Percentiles rank a stretch among this genome's conserved stretches.
These are phyloP conservation scores for Ceyx cyanopectus DNA, from an alignment of 2,113 vertebrate genomes.

Conservation along the genomic window DNA sequence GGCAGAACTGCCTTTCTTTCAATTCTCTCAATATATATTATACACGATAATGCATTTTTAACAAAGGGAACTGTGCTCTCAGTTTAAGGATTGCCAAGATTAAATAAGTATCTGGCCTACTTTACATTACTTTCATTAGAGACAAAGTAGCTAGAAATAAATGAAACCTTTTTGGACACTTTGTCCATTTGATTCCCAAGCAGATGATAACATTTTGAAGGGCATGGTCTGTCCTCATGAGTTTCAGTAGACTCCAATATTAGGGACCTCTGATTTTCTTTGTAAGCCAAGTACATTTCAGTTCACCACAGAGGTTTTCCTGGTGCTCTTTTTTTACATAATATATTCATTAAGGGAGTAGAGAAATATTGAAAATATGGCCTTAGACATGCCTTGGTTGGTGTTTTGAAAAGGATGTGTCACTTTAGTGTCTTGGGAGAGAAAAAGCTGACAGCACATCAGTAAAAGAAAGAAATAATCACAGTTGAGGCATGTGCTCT, in stretches of 20 bases:
- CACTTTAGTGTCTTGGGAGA: neutral
- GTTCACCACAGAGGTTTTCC: neutral
- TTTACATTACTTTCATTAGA: neutral
- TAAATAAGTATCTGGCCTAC: neutral
- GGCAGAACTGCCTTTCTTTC: neutral
- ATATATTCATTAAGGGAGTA: neutral
- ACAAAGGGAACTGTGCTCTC: neutral
- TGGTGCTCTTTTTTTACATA: neutral
- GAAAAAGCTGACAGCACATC: neutral
- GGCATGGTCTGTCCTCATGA: neutral
- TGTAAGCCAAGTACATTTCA: neutral
- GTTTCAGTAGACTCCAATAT: neutral
- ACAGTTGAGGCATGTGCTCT: accelerated
- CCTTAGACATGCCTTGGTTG: neutral
- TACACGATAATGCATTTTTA: neutral
- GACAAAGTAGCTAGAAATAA: neutral
- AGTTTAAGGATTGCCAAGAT: neutral
- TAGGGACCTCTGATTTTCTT: neutral
- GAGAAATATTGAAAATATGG: neutral
- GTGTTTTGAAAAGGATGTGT: neutral
- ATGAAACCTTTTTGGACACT: neutral
- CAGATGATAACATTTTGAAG: neutral
- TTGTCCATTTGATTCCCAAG: neutral
- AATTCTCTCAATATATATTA: neutral
- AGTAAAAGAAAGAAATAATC: neutral